Evolutionary conservation across 2,888 invertebrate genomes (phyloP), one percentile per base, ranked within the genome.

Genomic region (Lepeophtheirus nordmannii): DNA sequence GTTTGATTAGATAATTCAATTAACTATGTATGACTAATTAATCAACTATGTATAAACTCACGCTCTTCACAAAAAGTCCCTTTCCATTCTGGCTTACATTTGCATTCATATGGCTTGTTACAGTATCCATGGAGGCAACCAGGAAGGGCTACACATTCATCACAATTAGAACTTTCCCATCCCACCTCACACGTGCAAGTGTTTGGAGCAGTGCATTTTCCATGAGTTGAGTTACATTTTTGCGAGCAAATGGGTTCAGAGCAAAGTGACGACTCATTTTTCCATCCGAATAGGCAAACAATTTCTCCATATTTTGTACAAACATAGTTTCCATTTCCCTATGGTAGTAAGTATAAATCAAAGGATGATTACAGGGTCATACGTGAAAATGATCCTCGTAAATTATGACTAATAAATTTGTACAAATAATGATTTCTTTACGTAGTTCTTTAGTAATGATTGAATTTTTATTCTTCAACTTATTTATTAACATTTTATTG

Each of bases 31-130:
- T n/a, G n/a, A n/a, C n/a, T n/a, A n/a, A n/a, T n/a, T n/a, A n/a
- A n/a, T n/a, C n/a, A n/a, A 30, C 30, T 30, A 30, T 30, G n/a
- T n/a, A n/a, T 30, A 7, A 14, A 46, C 53, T 46, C 17, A 46
- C 53, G 53, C 17, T 46, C 53, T 17, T 96, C 94, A 81, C 96
- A 97, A 80, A 93, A 93, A 69, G 93, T 81, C 14, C 96, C 96
- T 71, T 96, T 96, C 96, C 96, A 97, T 69, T 96, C 96, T 78
- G 94, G 93, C 74, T 89, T 83, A 80, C 96, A 97, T 71, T 85
- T 83, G 79, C 96, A 97, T 74, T 91, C 86, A 89, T 90, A 94
- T 57, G 90, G 89, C 41, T 67, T 62, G 71, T 83, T 82, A 79
- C 96, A 97, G 70, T 86, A 87, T 69, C 96, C 96, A 78, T 92